phyloP scores from a whole-genome alignment of 2,113 vertebrate species.

The Mugil cephalus region DNA sequence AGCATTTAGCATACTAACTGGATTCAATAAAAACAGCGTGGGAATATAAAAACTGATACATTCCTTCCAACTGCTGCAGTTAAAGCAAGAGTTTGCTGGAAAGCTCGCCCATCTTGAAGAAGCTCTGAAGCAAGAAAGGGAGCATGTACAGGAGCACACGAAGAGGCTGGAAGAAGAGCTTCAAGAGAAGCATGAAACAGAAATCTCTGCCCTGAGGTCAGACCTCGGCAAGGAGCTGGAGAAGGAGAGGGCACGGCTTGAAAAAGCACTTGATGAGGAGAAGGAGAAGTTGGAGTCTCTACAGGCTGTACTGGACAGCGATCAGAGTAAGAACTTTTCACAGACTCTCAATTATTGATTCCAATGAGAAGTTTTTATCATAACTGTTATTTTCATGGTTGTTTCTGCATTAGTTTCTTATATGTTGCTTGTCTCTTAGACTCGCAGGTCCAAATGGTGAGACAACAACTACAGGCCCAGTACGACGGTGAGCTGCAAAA shows the following conservation, averaged over 20 bases:
- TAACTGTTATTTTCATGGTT: background rate
- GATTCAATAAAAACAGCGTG: background rate
- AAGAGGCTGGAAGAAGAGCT: slow-evolving; percentile 78
- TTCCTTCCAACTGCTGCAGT: slow-evolving; percentile 63
- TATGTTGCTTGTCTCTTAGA: slow-evolving; percentile 45
- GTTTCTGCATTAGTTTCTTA: background rate
- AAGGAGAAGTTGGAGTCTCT: slow-evolving; percentile 81
- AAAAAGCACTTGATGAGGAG: slow-evolving; percentile 81
- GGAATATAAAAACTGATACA: background rate
- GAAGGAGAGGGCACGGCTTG: slow-evolving; percentile 72
- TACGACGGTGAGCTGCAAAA: slow-evolving; percentile 74
- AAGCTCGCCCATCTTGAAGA: slow-evolving; percentile 74
- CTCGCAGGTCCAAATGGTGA: slow-evolving; percentile 55
- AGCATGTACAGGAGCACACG: slow-evolving; percentile 65
- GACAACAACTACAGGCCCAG: slow-evolving; percentile 70
- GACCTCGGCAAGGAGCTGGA: slow-evolving; percentile 54
- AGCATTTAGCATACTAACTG: background rate
- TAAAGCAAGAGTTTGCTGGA: slow-evolving; percentile 78
- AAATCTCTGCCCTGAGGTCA: slow-evolving; percentile 66
- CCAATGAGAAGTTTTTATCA: too few species aligned
- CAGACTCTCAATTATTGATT: too few species aligned
- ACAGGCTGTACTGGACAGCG: slow-evolving; percentile 76
- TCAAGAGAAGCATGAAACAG: slow-evolving; percentile 59
- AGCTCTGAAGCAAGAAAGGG: slow-evolving; percentile 56
- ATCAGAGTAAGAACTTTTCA: slow-evolving; percentile 70